phyloP scores from a whole-genome alignment of 1,140 invertebrate species.

The Mya arenaria region DNA sequence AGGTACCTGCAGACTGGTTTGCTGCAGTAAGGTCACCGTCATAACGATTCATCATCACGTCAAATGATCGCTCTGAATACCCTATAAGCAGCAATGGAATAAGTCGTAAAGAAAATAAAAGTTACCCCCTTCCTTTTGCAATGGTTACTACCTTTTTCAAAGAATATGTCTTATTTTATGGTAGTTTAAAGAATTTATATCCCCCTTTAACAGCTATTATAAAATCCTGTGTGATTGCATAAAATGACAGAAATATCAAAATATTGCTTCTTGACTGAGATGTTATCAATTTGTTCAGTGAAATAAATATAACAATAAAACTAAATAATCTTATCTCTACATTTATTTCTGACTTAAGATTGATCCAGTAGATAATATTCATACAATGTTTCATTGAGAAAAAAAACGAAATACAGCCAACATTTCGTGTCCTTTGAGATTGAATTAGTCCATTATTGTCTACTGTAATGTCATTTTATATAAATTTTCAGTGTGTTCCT shows the following conservation, averaged over 20 bases:
- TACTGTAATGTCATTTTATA: too few relatives aligned
- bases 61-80: conserved; percentile 22
- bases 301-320: not conserved
- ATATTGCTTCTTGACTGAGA: too few relatives aligned
- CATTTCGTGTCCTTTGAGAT: not conserved
- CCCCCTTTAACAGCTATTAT: too few relatives aligned
- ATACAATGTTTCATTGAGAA: not conserved
- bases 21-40: conserved; percentile 34
- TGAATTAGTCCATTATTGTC: too few relatives aligned
- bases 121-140: too few relatives aligned
- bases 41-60: conserved; percentile 37
- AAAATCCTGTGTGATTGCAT: too few relatives aligned
- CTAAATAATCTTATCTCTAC: not conserved
- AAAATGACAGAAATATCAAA: too few relatives aligned
- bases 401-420: not conserved
- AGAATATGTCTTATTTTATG: too few relatives aligned
- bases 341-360: conserved; percentile 3
- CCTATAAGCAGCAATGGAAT: conserved; percentile 27
- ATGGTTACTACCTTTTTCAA: too few relatives aligned
- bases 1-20: conserved; percentile 49
- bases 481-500: too few relatives aligned
- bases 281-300: not conserved
- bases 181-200: too few relatives aligned
- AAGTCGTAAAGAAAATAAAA: too few relatives aligned
- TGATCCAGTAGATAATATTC: not conserved